Evolutionary conservation across 2,797 vertebrate genomes (phyloP).

Genomic region (Tauraco hartlaubi): DNA sequence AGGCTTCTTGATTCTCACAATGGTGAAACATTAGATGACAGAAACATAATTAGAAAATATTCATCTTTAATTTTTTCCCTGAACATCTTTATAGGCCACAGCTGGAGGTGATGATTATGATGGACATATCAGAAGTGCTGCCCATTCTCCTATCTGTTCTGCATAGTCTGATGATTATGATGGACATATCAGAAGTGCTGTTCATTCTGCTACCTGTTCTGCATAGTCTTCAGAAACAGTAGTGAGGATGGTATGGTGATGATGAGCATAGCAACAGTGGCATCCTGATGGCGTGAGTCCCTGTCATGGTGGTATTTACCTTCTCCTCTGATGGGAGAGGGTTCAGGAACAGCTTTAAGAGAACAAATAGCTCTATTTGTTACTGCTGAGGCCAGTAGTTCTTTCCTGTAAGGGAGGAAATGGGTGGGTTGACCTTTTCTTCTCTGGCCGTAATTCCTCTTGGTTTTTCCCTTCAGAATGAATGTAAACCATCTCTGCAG

Average conservation of each 20-base stretch:
- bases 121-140: not conserved
- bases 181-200: not conserved
- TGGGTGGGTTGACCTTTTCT: not conserved
- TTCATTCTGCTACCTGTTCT: not conserved
- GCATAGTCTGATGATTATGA: not conserved
- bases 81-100: not conserved
- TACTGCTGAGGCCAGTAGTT: not conserved
- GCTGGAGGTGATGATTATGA: not conserved
- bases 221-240: not conserved
- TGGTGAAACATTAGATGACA: not conserved
- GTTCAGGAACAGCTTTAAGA: not conserved
- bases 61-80: rapidly evolving
- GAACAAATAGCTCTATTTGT: not conserved
- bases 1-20: not conserved
- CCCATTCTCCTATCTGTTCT: not conserved
- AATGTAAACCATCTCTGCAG: not conserved
- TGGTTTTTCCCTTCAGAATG: not conserved
- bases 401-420: not conserved
- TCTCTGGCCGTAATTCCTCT: not conserved
- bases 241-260: too few relatives aligned
- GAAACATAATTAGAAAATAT: not conserved
- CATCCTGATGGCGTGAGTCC: too few relatives aligned
- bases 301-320: not conserved
- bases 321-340: not conserved
- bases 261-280: too few relatives aligned